Evolutionary conservation across 2,797 vertebrate species (phyloP), one percentile per base, ranked within the genome.

Genomic region (Borostomias antarcticus): DNA sequence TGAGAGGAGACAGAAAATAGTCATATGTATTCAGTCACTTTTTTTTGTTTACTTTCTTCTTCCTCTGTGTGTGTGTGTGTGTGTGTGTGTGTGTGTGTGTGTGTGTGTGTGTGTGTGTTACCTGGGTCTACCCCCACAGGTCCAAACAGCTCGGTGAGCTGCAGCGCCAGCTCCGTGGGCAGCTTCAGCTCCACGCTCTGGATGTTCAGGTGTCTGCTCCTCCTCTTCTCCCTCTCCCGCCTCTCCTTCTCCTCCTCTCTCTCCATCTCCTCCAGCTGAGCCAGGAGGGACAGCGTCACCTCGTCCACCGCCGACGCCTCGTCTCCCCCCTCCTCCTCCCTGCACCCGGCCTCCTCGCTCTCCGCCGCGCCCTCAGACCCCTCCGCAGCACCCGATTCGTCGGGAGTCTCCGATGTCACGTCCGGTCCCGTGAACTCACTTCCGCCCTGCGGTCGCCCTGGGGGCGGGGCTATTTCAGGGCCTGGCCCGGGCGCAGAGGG

Each of bases 101-200:
- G 28, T 32, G 28, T 48, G 43, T 21, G 45, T 28, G 47, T 7
- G 35, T 29, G 35, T 23, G n/a, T 60, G 72, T 86, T 96, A 99
- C 98, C 96, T 96, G 93, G 89, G 79, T 97, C 94, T 72, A 97
- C 80, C 69, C 97, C 98, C 62, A 99, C 95, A 37, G 97, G 95
- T n/a, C 98, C 98, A 82, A 98, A 99, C 75, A 99, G 93, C 75
- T 99, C 98, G 66, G 85, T 94, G 30, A 99, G 87, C 26, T 99
- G 97, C 47, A 98, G 82, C 2, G 96, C 98, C 84, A 99, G 80
- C 79, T 99, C 98, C 37, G 96, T 95, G 70, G 96, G 91, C 15
- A 99, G 90, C 58, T 93, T 93, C 63, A 99, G 86, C 74, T 99
- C 97, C 70, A 99, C 80, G 32, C 92, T 93, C 79, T 95, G 91